Conservation (phyloP, 2,113 vertebrate genomes). For the Cacatua alba region DNA sequence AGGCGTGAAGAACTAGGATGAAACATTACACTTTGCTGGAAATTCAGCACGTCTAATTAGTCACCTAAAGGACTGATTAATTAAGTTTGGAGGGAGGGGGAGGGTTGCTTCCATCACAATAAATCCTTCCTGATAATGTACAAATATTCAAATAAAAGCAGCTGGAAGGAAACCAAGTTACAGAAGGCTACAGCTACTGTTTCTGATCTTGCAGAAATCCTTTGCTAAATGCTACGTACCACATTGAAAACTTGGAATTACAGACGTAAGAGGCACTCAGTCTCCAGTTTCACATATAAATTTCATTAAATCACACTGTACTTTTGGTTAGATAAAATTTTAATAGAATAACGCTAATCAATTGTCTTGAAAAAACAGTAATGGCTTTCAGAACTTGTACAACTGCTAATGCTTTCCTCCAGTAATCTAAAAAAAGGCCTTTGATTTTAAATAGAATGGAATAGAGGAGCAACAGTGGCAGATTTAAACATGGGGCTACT, state of each 20-base stretch:
- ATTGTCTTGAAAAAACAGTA: background rate
- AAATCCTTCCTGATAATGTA: conserved; percentile 39
- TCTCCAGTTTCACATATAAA: background rate
- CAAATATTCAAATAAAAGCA: background rate
- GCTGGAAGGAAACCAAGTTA: conserved; percentile 1
- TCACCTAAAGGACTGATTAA: conserved; percentile 56
- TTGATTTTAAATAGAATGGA: background rate
- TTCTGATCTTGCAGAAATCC: background rate
- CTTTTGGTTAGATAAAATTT: background rate
- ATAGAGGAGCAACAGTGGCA: background rate
- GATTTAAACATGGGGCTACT: background rate
- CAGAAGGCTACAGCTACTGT: background rate
- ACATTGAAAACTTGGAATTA: background rate
- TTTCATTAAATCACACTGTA: background rate
- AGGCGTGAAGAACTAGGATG: background rate
- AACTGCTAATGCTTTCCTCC: background rate
- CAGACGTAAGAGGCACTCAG: background rate
- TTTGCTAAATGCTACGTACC: background rate
- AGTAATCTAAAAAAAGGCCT: background rate
- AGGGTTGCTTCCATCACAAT: background rate
- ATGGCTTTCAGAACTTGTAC: background rate
- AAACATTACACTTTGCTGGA: conserved; percentile 26
- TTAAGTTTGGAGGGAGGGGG: conserved; percentile 1
- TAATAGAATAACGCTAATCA: background rate
- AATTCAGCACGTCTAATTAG: conserved; percentile 49